Conservation (phyloP, 2,797 vertebrate species). For the Eleutherodactylus coqui region DNA sequence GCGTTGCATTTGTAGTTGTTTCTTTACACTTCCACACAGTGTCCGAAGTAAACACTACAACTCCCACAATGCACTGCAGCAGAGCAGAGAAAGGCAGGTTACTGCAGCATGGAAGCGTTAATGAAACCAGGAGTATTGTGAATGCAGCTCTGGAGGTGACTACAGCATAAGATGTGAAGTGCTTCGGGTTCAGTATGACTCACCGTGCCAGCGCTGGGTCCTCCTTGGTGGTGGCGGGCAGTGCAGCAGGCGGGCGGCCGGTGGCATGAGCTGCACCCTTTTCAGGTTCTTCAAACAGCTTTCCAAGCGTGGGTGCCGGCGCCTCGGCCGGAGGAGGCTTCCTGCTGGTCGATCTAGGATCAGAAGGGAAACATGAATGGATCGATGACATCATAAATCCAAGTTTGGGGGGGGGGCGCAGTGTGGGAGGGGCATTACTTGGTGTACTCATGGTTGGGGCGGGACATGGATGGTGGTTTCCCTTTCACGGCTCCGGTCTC, state of each 20-base stretch:
- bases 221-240: conserved; percentile 71
- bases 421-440: conserved; percentile 71
- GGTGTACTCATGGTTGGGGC: conserved; percentile 82
- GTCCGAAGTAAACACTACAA: not conserved
- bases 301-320: conserved; percentile 70
- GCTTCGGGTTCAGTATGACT: conserved; percentile 13
- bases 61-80: not conserved
- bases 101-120: too few relatives aligned
- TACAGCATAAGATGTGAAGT: not conserved
- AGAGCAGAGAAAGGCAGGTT: too few relatives aligned
- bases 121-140: not conserved
- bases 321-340: not conserved
- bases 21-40: too few relatives aligned
- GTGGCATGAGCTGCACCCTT: conserved; percentile 67
- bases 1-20: too few relatives aligned
- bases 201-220: conserved; percentile 75
- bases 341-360: conserved; percentile 2
- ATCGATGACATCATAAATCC: not conserved
- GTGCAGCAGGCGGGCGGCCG: conserved; percentile 69
- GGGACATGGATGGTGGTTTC: conserved; percentile 77
- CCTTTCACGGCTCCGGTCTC: conserved; percentile 86
- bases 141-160: not conserved
- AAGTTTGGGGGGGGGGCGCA: not conserved
- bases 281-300: conserved; percentile 86
- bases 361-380: not conserved